Evolutionary conservation across 2,113 vertebrate species (phyloP), one percentile per base, ranked within the genome.

Genomic region (Corythornis vintsioides): DNA sequence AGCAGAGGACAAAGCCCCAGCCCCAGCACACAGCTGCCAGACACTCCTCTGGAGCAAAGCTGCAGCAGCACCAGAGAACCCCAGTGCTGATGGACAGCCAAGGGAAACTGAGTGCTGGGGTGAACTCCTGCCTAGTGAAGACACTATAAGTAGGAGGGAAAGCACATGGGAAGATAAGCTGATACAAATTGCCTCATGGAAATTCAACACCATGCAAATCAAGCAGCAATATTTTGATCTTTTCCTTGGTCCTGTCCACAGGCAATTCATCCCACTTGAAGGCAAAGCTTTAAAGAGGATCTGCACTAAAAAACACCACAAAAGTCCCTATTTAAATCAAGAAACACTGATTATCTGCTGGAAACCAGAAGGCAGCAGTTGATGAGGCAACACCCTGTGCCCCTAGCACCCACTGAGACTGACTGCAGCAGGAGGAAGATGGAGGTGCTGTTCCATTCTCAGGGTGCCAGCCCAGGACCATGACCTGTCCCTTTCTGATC

Each of bases 61-160:
- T 64, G 25, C 33, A 11, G 17, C 12, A 38, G 43, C 57, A 29
- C 20, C 50, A 40, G 29, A 26, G 67, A 15, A 85, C 50, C 40
- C 3, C 26, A 71, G 6, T 5, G 1, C 9, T 4, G 3, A 40
- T 0, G 5, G 22, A 38, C 10, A 38, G 38, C 38, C 38, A 38
- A 38, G 20, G 16, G 15, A 55, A 65, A 19, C 8, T 17, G 59
- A 13, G 42, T 15, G 21, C 2, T 2, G 1, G 0, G 3, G 18
- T 7, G 1, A 47, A 22, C 29, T 5, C 13, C 9, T 3, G 59
- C 33, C 13, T 5, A 28, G 18, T 26, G 8, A 56, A 29, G 40
- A 33, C 63, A 70, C 5, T 25, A 18, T 53, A 73, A 0, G 2
- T 1, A 40, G 2, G 13, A 40, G 15, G 48, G 13, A 59, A 1